A percentile compares a stretch with the other conserved stretches of the same genome.
These are phyloP conservation scores for Teleopsis dalmanni DNA, from an alignment of 1,140 invertebrate genomes.

Conservation along the genomic window DNA sequence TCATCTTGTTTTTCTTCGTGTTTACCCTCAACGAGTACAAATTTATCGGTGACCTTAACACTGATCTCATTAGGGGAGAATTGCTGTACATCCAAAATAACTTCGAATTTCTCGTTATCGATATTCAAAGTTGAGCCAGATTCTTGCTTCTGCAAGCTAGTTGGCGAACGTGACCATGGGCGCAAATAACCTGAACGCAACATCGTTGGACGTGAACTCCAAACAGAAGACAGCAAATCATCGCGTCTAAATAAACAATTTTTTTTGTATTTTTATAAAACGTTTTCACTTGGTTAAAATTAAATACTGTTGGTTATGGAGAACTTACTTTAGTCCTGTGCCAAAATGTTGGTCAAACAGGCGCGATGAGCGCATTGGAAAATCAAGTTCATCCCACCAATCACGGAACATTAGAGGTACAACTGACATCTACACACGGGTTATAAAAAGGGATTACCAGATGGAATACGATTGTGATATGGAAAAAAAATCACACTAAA, in stretches of 20 bases:
- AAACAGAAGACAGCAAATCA: constrained; percentile 59
- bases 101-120: constrained; percentile 70
- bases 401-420: constrained; percentile 73
- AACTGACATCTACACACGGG: constrained; percentile 60
- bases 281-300: neutral
- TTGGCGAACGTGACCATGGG: constrained; percentile 56
- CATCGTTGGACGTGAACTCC: constrained; percentile 45
- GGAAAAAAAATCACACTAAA: constrained; percentile 11
- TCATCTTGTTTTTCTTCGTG: constrained; percentile 77
- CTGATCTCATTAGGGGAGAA: constrained; percentile 81
- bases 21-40: constrained; percentile 70
- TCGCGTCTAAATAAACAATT: constrained; percentile 46
- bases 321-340: constrained; percentile 49
- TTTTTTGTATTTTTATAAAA: neutral
- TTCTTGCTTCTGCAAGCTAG: constrained; percentile 57
- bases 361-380: constrained; percentile 55
- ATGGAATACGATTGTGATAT: neutral
- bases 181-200: constrained; percentile 60
- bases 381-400: constrained; percentile 71
- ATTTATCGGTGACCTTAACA: constrained; percentile 79
- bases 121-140: constrained; percentile 65
- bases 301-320: neutral
- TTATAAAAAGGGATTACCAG: too few relatives aligned
- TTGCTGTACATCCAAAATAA: constrained; percentile 76
- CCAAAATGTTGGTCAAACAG: constrained; percentile 74